Base-by-base conservation (phyloP, 2,797 vertebrate species). In the Simalia tracyae region DNA sequence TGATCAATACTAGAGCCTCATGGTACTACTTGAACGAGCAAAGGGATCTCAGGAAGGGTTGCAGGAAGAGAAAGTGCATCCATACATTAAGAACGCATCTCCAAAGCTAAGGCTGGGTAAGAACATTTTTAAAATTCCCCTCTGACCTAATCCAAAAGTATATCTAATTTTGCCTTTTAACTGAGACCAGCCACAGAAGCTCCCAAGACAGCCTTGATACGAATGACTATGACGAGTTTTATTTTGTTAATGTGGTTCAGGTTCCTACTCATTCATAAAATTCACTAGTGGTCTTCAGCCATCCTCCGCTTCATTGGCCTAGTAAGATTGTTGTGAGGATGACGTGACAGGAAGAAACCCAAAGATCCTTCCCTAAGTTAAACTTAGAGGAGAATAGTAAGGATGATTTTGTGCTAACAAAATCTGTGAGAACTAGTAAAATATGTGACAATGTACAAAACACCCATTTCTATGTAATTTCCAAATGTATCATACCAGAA, bases 1-100 rank as follows among this genome's bases (percentile, higher is more conserved):
- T 95, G 95, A 97, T 96, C 95, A 96, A 97, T 95, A 93, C 66
- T 6, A 1, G 61, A 90, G 92, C 64, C 96, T 95, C 92, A 91
- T 89, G 93, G 92, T 90, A 87, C 90, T 95, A 96, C 97, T 97
- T 97, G 95, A 24, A 81, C 36, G 42, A 76, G 42, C 17, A 81
- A 81, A 46, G 8, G 94, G 92, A 59, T 94, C 87, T 93, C 89
- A 95, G 93, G 63, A 93, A 94, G 95, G 94, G 76, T 57, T 90
- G 64, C 81, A 50, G 87, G 46, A 94, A 92, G 88, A 91, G 84
- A 93, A 91, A 94, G 87, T 50, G 10, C 90, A 93, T n/a, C 91
- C 61, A 5, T 56, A 61, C 90, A 91, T 91, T 95, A 94, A n/a
- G 64, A 57, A 92, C 90, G 89, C 91, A 94, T 94, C 91, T 91